A percentile compares a stretch with the other conserved stretches of the same genome.
phyloP scores from a whole-genome alignment of 2,888 invertebrate genomes.

The Zygaena filipendulae region DNA sequence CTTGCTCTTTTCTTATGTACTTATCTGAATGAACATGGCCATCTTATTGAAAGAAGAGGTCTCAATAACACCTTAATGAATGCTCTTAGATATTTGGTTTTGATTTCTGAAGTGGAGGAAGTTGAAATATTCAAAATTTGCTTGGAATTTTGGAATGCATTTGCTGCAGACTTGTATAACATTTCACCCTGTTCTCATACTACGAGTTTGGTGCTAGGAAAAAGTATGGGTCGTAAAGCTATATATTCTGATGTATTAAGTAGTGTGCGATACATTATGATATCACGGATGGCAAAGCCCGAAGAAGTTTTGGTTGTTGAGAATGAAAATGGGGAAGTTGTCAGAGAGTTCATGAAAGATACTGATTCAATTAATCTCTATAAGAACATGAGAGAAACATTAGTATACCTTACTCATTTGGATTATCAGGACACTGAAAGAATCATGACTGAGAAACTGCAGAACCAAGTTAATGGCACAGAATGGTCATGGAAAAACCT shows the following conservation, averaged over 20 bases:
- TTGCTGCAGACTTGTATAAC: constrained; percentile 92
- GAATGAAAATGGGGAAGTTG: constrained; percentile 99
- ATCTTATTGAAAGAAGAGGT: constrained; percentile 84
- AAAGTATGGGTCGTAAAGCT: constrained; percentile 70
- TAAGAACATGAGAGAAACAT: constrained; percentile 98
- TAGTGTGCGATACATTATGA: constrained; percentile 96
- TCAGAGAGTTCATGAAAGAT: constrained; percentile 99
- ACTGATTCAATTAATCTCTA: constrained; percentile 99
- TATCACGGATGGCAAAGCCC: constrained; percentile 99
- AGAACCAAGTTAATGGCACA: constrained; percentile 97
- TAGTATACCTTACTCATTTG: constrained; percentile 98
- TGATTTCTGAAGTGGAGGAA: constrained; percentile 98
- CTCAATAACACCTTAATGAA: constrained; percentile 81
- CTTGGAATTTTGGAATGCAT: constrained; percentile 97
- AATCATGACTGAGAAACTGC: constrained; percentile 98
- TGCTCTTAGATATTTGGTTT: constrained; percentile 86
- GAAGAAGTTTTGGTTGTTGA: constrained; percentile 99
- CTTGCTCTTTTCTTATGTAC: constrained; percentile 97
- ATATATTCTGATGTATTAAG: constrained; percentile 85
- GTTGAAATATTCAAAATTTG: constrained; percentile 99
- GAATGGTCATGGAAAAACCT: constrained; percentile 99
- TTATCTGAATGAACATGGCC: constrained; percentile 96
- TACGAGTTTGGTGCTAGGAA: constrained; percentile 43
- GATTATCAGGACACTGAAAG: constrained; percentile 97
- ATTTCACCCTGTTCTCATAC: constrained; percentile 78